Evolutionary conservation across 2,797 vertebrate species (phyloP).

Genomic region (Podargus strigoides): DNA sequence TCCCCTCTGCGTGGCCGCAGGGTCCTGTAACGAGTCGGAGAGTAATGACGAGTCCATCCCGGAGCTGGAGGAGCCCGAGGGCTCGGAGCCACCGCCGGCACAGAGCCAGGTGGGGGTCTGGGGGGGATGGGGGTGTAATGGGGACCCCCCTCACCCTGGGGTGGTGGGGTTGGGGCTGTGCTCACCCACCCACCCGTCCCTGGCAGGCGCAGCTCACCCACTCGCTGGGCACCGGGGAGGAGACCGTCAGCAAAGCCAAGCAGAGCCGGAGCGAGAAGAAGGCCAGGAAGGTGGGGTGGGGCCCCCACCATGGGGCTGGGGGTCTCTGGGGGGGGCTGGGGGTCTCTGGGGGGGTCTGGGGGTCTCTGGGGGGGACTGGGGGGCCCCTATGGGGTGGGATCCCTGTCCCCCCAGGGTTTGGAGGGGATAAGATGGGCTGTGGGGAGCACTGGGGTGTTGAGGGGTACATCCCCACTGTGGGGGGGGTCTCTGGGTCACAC

Average conservation of each 20-base stretch:
- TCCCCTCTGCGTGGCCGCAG: not conserved
- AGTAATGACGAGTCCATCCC: constrained; percentile 87
- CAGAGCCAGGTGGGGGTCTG: constrained; percentile 77
- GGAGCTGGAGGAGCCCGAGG: constrained; percentile 85
- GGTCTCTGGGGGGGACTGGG: not conserved
- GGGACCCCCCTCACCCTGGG: not conserved
- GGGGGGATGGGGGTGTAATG: not conserved
- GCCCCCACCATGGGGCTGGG: not conserved
- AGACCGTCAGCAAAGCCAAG: constrained; percentile 87
- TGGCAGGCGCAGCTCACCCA: constrained; percentile 75
- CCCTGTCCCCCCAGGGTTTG: no score
- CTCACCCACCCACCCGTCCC: not conserved
- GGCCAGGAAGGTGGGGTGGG: constrained; percentile 86
- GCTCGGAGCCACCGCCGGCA: constrained; percentile 66
- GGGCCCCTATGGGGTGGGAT: not conserved
- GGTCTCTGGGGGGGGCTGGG: not conserved
- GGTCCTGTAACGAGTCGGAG: constrained; percentile 88
- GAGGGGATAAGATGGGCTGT: no score
- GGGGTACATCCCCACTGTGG: not conserved
- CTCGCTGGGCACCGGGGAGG: constrained; percentile 78
- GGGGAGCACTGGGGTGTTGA: not conserved
- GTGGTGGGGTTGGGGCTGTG: not conserved
- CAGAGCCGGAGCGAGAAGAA: constrained; percentile 98
- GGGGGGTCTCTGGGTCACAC: not conserved
- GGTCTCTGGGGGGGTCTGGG: not conserved